Conservation (phyloP, 2,797 vertebrate species). For the Dipus sagitta region DNA sequence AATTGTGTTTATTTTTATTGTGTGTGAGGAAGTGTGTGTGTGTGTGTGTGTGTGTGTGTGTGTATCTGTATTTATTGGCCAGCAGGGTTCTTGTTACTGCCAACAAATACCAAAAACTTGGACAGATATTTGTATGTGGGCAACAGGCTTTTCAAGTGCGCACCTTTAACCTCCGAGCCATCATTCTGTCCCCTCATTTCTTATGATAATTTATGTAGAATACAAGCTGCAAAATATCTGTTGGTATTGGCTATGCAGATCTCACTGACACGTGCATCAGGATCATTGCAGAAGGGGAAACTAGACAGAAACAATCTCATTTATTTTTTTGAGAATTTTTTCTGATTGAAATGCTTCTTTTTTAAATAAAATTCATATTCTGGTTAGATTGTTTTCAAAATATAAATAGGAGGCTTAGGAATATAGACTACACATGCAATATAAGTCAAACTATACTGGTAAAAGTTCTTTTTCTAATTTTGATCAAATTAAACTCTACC, state of each 20-base stretch:
- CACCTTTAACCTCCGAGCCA: neutral
- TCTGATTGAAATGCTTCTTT: neutral
- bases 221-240: neutral
- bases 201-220: neutral
- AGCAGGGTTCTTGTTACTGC: no score
- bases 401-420: neutral
- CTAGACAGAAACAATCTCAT: neutral
- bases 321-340: neutral
- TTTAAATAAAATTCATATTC: neutral
- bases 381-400: neutral
- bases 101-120: no score
- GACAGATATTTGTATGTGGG: no score
- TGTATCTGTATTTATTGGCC: no score
- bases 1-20: neutral
- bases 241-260: neutral
- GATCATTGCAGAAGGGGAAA: neutral
- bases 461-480: constrained; percentile 23
- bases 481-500: neutral
- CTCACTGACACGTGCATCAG: neutral
- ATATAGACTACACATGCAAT: neutral
- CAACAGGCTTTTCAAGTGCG: no score
- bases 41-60: no score
- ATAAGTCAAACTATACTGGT: neutral
- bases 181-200: no score
- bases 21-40: no score